Evolutionary conservation across 2,888 invertebrate species (phyloP).

Genomic region (Trichogramma evanescens): DNA sequence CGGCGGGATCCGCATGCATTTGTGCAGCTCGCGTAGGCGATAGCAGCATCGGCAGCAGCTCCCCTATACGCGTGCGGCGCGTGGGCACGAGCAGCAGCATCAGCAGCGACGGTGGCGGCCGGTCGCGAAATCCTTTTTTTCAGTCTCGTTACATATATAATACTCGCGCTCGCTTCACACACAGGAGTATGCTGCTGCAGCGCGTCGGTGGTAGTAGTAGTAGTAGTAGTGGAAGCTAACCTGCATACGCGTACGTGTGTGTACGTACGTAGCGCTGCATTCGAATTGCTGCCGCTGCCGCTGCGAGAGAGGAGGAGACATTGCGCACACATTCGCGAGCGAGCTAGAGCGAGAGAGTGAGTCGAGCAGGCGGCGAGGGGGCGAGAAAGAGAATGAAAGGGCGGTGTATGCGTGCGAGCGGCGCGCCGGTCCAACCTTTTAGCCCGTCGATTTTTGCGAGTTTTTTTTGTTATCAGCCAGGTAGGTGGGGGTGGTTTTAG

Average conservation of each 20-base stretch:
- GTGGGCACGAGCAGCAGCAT: background rate
- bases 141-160: constrained; percentile 21
- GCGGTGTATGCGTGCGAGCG: constrained; percentile 34
- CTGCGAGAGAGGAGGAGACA: too few relatives aligned
- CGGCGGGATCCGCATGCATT: too few relatives aligned
- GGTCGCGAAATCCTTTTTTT: constrained; percentile 21
- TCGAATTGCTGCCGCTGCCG: too few relatives aligned
- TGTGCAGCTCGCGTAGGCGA: too few relatives aligned
- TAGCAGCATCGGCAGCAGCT: background rate
- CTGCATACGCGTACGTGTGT: too few relatives aligned
- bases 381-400: constrained; percentile 26
- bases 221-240: too few relatives aligned
- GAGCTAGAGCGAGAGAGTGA: constrained; percentile 10
- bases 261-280: too few relatives aligned
- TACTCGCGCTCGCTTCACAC: background rate
- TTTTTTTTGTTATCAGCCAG: constrained; percentile 35
- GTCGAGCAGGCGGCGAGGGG: constrained; percentile 18
- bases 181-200: background rate
- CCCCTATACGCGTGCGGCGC: background rate
- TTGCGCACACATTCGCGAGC: too few relatives aligned
- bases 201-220: too few relatives aligned
- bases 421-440: constrained; percentile 37
- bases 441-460: constrained; percentile 45
- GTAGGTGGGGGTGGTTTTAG: constrained; percentile 22
- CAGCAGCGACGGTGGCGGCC: background rate